Evolutionary conservation across 2,888 invertebrate genomes (phyloP).

Genomic region (Spatulosminthurus flaviceps): DNA sequence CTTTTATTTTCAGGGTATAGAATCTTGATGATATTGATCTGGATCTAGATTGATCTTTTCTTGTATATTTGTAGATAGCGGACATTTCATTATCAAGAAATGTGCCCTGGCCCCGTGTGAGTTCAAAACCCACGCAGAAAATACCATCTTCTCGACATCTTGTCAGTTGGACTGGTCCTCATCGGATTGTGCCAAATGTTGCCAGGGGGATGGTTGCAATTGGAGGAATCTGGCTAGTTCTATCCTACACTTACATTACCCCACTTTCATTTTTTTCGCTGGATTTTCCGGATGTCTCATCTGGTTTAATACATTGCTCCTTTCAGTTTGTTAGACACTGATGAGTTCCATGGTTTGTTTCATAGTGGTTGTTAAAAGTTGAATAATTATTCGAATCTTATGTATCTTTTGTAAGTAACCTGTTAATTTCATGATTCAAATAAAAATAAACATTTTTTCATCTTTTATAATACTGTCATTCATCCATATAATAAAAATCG

Average conservation of each 20-base stretch:
- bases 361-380: no score
- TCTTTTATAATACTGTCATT: neutral
- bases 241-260: neutral
- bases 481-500: no score
- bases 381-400: neutral
- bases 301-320: neutral
- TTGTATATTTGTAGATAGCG: constrained; percentile 28
- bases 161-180: constrained; percentile 35
- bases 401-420: neutral
- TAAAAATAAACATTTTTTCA: neutral
- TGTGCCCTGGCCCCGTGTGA: constrained; percentile 50
- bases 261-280: neutral
- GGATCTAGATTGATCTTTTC: neutral
- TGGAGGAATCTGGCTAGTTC: neutral
- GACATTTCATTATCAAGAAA: constrained; percentile 44
- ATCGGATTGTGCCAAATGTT: constrained; percentile 45
- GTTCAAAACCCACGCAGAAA: constrained; percentile 39
- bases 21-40: no score
- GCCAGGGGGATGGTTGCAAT: constrained; percentile 42
- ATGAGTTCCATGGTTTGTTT: no score
- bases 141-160: constrained; percentile 40
- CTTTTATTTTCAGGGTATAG: no score
- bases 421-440: neutral
- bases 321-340: neutral
- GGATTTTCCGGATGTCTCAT: neutral